phyloP scores from a whole-genome alignment of 2,797 vertebrate genomes.

The Dromococcyx pavoninus region DNA sequence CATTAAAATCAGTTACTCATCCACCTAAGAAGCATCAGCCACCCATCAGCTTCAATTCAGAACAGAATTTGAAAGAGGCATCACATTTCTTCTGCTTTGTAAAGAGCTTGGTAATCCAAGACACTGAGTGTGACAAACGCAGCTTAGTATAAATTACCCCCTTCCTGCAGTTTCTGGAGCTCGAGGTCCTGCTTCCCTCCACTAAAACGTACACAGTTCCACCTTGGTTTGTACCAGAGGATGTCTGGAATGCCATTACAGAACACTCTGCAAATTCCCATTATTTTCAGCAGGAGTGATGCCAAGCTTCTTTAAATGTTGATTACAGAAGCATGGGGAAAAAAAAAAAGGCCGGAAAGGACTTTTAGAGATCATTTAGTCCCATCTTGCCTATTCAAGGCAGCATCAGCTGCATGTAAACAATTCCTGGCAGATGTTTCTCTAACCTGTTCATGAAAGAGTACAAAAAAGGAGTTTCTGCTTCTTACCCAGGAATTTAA shows the following conservation, averaged over 20 bases:
- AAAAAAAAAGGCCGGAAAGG: conserved; percentile 55
- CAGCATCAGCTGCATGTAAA: conserved; percentile 46
- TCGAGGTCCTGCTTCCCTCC: neutral
- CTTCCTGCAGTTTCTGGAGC: neutral
- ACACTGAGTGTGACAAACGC: neutral
- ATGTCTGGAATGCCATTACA: conserved; percentile 37
- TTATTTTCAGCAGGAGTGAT: conserved; percentile 46
- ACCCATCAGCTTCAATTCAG: neutral
- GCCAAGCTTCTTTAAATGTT: conserved; percentile 56
- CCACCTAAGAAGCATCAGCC: neutral
- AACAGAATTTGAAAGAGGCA: neutral
- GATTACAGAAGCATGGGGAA: conserved; percentile 43
- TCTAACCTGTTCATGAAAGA: conserved; percentile 16
- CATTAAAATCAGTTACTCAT: neutral
- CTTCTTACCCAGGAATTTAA: neutral
- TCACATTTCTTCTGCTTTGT: neutral
- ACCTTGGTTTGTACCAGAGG: conserved; percentile 18
- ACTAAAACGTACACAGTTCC: neutral
- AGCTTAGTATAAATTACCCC: conserved; percentile 1
- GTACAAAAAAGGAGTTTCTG: neutral
- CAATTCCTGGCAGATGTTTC: conserved; percentile 59
- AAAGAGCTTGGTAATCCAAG: conserved; percentile 7
- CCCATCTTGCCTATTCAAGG: conserved; percentile 30
- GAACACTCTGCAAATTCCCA: neutral
- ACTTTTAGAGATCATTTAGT: conserved; percentile 68